Base-by-base conservation (phyloP, 2,888 invertebrate species). In the Cartodere bifasciata region DNA sequence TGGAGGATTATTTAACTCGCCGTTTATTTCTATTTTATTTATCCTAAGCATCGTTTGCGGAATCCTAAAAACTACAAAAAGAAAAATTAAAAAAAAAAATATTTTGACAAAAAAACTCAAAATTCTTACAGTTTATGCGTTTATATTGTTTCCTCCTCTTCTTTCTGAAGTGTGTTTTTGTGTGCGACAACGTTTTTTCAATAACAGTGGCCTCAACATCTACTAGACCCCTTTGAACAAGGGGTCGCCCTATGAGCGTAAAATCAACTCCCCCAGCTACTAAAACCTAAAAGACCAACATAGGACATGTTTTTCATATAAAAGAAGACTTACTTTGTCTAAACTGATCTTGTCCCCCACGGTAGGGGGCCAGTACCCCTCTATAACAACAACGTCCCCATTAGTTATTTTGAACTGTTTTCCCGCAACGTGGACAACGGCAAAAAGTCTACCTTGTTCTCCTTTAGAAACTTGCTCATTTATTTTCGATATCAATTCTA, bases 391-490 rank as follows among this genome's bases (percentile, higher is more conserved):
- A 3, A 90, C 63, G 59, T 91, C 91, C n/a, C 82, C 86, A 34
- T 76, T 68, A 0, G 87, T 86, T 0, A 91, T 68, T 59, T 86
- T 80, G 60, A 78, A 84, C 50, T 90, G 90, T 57, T 80, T 84
- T 7, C 87, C 87, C 36, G 75, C 65, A 11, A 90, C 45, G 46
- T 86, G 79, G 1, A 91, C 68, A 2, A 90, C 71, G 0, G 90
- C 90, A 60, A 90, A 91, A 38, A 78, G 64, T 21, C 83, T 63
- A 4, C 78, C 75, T 7, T 67, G 58, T 16, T 49, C 49, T 21
- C 67, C 60, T 9, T 65, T 60, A 39, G 63, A 58, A 13, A 80
- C 64, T 40, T 78, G 65, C 29, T 62, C 58, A 46, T 82, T 81
- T 22, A 83, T 73, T 37, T 71, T 69, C 5, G 63, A 55, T 37